Evolutionary conservation across 2,888 invertebrate species (phyloP), one percentile per base, ranked within the genome.

Genomic region (Euproctis similis): DNA sequence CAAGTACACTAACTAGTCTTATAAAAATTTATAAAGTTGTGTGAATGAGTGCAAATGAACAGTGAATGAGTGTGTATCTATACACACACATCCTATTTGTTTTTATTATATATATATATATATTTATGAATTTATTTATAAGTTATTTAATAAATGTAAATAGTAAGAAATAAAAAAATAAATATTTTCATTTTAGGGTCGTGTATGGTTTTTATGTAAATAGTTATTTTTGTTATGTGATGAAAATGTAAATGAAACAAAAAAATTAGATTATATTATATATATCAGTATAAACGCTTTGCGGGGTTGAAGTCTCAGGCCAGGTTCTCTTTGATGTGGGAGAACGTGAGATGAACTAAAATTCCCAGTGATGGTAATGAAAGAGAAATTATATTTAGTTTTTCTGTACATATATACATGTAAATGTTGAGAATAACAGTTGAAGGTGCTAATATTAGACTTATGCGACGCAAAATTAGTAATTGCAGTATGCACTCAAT

Each of bases 91-190:
- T 72, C 66, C 66, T 51, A 53, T 60, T 68, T 57, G 59, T 75
- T 77, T 80, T 71, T 74, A 74, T 70, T 74, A 75, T 55, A 53
- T 77, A 75, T 80, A 74, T 77, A 77, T 74, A 75, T 55, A 53
- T 77, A 75, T 80, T 75, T 77, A 77, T 75, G 5, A 19, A 53
- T 75, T 76, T 72, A 61, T 80, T 77, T 77, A 47, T 81, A 81
- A 80, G 80, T 74, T 77, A 73, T 81, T 81, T 78, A 75, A 72
- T 58, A 53, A 50, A 46, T 78, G 76, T 80, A 80, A 59, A 81
- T 77, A 81, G 58, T 72, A 71, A 71, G 72, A 66, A 64, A 64
- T 69, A 48, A 59, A 62, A 60, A 62, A 27, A 66, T 59, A 70
- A 67, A 72, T 62, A 69, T 68, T 67, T 72, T 69, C 59, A 54